Conservation (phyloP, 2,113 vertebrate genomes). For the Periophthalmus modestus region DNA sequence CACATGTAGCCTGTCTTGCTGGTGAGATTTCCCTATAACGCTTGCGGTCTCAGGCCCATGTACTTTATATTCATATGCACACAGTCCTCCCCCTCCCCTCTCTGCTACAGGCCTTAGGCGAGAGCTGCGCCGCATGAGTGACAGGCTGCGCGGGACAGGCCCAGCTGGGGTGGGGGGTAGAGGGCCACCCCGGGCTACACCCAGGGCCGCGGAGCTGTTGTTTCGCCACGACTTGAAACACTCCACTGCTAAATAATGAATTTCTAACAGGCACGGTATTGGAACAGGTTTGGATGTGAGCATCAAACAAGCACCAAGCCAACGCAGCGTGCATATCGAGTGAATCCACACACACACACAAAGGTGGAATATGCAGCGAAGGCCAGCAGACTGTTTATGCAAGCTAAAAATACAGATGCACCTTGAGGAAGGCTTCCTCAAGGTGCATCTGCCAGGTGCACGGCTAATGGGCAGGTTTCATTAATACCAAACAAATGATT, state of each 20-base stretch:
- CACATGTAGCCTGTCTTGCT: conserved; percentile 23
- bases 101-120: conserved; percentile 60
- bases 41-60: conserved; percentile 44
- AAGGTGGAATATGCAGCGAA: conserved; percentile 50
- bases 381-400: conserved; percentile 56
- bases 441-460: conserved; percentile 27
- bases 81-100: conserved; percentile 24
- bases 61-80: conserved; percentile 58
- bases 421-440: conserved; percentile 40
- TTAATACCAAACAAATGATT: conserved; percentile 6
- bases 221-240: conserved; percentile 82
- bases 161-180: conserved; percentile 69
- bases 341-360: conserved; percentile 15
- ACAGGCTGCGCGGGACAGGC: conserved; percentile 72
- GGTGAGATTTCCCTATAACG: conserved; percentile 44
- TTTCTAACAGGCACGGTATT: conserved; percentile 71
- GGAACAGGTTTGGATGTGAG: conserved; percentile 66
- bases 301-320: conserved; percentile 64
- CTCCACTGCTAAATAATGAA: conserved; percentile 83
- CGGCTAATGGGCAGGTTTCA: conserved; percentile 12
- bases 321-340: conserved; percentile 42
- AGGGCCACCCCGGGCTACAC: conserved; percentile 75
- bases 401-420: conserved; percentile 58
- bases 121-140: conserved; percentile 71
- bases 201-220: conserved; percentile 73